Evolutionary conservation across 2,797 vertebrate species (phyloP).

Genomic region (Thunnus albacares): DNA sequence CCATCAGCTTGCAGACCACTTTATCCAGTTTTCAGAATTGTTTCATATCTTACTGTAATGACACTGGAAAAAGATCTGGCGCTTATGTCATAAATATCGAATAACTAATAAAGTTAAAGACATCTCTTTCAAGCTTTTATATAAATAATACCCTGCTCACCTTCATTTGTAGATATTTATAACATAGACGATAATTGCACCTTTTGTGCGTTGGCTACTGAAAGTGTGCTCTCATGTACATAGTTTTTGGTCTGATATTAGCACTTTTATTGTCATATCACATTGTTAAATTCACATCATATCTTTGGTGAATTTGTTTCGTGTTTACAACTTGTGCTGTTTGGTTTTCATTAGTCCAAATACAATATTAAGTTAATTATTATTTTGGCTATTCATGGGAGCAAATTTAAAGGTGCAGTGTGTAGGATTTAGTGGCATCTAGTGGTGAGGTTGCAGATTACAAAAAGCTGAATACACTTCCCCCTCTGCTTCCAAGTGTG

Average conservation of each 20-base stretch:
- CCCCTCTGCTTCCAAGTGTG: too few relatives aligned
- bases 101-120: neutral
- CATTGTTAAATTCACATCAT: too few relatives aligned
- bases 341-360: neutral
- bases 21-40: conserved; percentile 18
- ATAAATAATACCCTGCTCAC: too few relatives aligned
- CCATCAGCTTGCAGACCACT: conserved; percentile 56
- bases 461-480: too few relatives aligned
- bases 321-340: neutral
- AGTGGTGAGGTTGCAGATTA: too few relatives aligned
- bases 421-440: too few relatives aligned
- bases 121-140: neutral
- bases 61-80: neutral
- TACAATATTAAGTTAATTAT: too few relatives aligned
- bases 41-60: too few relatives aligned
- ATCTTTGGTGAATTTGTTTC: neutral
- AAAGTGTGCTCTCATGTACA: too few relatives aligned
- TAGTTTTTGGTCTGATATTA: neutral
- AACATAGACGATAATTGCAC: neutral
- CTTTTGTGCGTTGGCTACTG: too few relatives aligned
- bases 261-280: neutral
- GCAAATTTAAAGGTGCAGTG: too few relatives aligned
- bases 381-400: too few relatives aligned
- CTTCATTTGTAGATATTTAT: neutral
- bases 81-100: neutral